Evolutionary conservation across 1,140 invertebrate species (phyloP).

Genomic region (Bombus fervidus): DNA sequence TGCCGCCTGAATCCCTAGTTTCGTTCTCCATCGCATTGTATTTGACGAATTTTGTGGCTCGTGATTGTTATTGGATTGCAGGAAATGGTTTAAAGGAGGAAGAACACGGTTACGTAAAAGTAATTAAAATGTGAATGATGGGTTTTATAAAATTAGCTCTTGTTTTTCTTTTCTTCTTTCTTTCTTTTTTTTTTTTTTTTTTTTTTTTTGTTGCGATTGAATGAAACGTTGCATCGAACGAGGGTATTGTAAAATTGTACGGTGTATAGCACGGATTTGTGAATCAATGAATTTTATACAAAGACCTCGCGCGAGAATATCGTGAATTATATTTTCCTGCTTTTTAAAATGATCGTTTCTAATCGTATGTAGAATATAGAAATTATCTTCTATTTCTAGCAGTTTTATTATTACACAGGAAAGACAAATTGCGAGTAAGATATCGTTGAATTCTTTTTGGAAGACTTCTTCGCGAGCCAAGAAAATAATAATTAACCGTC

Average conservation of each 20-base stretch:
- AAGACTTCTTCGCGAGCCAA: not conserved
- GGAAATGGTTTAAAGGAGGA: not conserved
- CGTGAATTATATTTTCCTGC: too few relatives aligned
- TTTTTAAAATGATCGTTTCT: too few relatives aligned
- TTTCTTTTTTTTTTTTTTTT: not conserved
- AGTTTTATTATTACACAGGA: too few relatives aligned
- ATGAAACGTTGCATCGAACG: not conserved
- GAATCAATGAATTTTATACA: too few relatives aligned
- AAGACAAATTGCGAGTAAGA: not conserved
- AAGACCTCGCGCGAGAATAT: too few relatives aligned
- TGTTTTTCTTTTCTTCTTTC: accelerated
- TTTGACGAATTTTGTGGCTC: not conserved
- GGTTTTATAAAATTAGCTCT: too few relatives aligned
- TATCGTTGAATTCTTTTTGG: not conserved
- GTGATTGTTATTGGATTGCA: not conserved
- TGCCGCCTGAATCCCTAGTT: too few relatives aligned
- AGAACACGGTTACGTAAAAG: not conserved
- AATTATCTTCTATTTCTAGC: too few relatives aligned
- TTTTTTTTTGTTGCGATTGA: not conserved
- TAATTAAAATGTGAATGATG: not conserved
- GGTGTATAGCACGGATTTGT: accelerated
- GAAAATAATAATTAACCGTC: not conserved
- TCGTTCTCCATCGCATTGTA: not conserved
- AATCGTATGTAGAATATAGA: too few relatives aligned
- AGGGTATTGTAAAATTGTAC: too few relatives aligned